Evolutionary conservation across 2,797 vertebrate species (phyloP).

Genomic region (Chanos chanos): DNA sequence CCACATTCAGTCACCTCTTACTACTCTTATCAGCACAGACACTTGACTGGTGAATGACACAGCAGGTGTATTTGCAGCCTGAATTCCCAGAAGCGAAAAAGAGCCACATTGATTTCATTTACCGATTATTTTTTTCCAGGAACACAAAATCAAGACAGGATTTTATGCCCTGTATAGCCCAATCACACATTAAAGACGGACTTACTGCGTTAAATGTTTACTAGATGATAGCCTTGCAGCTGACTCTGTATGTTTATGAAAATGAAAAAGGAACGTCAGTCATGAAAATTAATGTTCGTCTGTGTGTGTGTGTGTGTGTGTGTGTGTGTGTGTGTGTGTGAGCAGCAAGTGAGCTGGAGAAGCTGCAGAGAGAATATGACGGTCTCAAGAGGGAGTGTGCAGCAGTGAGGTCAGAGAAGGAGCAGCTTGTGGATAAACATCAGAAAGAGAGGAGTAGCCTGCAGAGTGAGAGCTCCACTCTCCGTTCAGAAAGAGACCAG

Average conservation of each 20-base stretch:
- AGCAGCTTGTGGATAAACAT: slow-evolving; percentile 77
- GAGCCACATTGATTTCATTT: slow-evolving; percentile 4
- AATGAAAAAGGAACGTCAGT: too few species aligned
- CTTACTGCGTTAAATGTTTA: neutral
- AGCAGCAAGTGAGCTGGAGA: slow-evolving; percentile 82
- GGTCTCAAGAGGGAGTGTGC: slow-evolving; percentile 69
- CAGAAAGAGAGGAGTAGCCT: slow-evolving; percentile 82
- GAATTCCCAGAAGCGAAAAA: neutral
- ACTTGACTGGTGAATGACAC: too few species aligned
- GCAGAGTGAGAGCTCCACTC: slow-evolving; percentile 77
- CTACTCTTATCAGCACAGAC: too few species aligned
- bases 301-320: neutral
- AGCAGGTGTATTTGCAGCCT: too few species aligned
- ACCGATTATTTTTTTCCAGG: neutral
- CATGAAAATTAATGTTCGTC: neutral
- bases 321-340: slow-evolving; percentile 4
- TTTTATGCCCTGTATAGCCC: neutral
- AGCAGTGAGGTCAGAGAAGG: slow-evolving; percentile 69
- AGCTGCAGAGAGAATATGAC: slow-evolving; percentile 80
- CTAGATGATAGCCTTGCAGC: too few species aligned
- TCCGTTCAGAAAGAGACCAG: slow-evolving; percentile 71
- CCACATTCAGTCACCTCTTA: too few species aligned
- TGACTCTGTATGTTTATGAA: too few species aligned
- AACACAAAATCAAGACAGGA: neutral
- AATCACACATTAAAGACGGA: neutral